A percentile compares a stretch with the other conserved stretches of the same genome.
Conservation (phyloP, 1,140 invertebrate species). For the Leptinotarsa undecemlineata region DNA sequence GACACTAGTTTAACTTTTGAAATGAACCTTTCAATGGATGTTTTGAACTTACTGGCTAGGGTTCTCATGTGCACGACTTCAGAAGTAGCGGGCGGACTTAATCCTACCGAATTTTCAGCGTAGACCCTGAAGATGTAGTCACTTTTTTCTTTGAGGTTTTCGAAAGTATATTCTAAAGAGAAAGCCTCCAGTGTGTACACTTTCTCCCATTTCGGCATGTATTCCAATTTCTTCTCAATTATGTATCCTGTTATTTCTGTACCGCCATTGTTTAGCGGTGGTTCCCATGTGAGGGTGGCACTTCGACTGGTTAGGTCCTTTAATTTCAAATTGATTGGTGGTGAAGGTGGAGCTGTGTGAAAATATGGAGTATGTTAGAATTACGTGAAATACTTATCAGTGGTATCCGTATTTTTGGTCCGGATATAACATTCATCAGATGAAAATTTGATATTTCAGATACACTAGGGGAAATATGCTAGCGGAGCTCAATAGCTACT, state of each 20-base stretch:
- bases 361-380: constrained; percentile 33
- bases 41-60: constrained; percentile 83
- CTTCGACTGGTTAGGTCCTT: constrained; percentile 82
- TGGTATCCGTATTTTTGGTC: too few species aligned
- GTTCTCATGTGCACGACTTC: constrained; percentile 85
- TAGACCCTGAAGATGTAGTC: constrained; percentile 90
- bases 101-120: constrained; percentile 87
- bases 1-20: too few species aligned
- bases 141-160: constrained; percentile 86
- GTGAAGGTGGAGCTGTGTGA: constrained; percentile 75
- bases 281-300: constrained; percentile 83
- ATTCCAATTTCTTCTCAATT: constrained; percentile 83
- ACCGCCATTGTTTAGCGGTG: constrained; percentile 82
- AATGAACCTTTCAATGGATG: too few species aligned
- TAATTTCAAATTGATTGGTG: constrained; percentile 76
- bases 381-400: constrained; percentile 10
- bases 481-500: background rate
- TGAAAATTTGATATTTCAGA: too few species aligned
- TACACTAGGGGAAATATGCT: background rate
- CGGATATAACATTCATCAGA: too few species aligned
- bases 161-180: constrained; percentile 75
- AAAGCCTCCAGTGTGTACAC: constrained; percentile 82
- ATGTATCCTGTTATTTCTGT: constrained; percentile 88
- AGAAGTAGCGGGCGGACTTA: constrained; percentile 78
- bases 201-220: constrained; percentile 84